Base-by-base conservation (phyloP, 2,888 invertebrate species). In the Baccha elongata region DNA sequence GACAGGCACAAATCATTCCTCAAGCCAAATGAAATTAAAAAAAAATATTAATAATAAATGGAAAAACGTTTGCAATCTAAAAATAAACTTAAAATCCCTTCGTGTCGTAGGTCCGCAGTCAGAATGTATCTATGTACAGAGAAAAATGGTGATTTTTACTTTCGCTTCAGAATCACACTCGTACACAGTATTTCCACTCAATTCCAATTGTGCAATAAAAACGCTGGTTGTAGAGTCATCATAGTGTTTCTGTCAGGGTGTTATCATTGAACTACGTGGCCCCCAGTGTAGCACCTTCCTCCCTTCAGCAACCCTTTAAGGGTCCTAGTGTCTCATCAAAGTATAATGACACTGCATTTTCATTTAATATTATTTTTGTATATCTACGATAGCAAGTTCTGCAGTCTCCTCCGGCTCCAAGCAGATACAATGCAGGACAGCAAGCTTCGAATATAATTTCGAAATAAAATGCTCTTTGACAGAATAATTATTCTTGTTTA, bases 31-130 rank as follows among this genome's bases (percentile, higher is more conserved):
- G 37, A 53, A 73, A 65, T 65, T 60, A 19, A 13, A 72, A 62
- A 58, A 1, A 35, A 13, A 2, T 35, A 37, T 4, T 7, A 58
- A 40, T 11, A 23, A 40, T 10, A 40, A 58, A 67, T 15, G 17
- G 52, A 53, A 67, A n/a, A 53, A 65, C 72, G 53, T 67, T 78
- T n/a, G 42, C 37, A 73, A 68, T 79, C 79, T 64, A 79, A 55
- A 79, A 79, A 79, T 79, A 79, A 55, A 44, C 7, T 26, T 7
- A 42, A 60, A 55, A 53, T 37, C 62, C 32, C 64, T 58, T 64
- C 50, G 37, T 17, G 4, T 13, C 15, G 35, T 35, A 32, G 19
- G 19, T 35, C 55, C 23, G 23, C 55, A 37, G 26, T 58, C 23
- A 21, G 13, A 29, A 11, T 21, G 29, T 13, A 48, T 32, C 23